phyloP scores from a whole-genome alignment of 2,113 vertebrate genomes.

The Camelus bactrianus region DNA sequence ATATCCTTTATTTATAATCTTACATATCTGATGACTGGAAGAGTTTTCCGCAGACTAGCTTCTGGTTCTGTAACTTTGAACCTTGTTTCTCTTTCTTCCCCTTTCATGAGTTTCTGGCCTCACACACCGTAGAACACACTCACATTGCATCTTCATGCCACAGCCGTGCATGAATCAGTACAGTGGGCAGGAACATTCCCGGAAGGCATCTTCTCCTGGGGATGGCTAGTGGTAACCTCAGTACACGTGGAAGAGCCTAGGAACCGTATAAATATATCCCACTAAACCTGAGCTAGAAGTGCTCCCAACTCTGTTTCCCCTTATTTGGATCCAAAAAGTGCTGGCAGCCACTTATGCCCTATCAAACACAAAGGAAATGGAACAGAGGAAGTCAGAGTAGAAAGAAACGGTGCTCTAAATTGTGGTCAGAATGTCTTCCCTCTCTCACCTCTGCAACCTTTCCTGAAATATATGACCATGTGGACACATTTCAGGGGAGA shows the following conservation, averaged over 20 bases:
- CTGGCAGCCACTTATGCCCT: background rate
- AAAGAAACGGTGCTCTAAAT: background rate
- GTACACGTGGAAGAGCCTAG: background rate
- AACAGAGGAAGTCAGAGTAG: background rate
- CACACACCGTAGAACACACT: background rate
- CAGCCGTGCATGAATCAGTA: background rate
- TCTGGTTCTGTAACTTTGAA: background rate
- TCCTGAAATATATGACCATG: background rate
- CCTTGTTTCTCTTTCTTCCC: background rate
- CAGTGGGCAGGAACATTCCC: background rate
- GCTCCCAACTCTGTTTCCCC: background rate
- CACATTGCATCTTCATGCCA: background rate
- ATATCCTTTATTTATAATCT: background rate
- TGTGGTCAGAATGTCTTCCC: background rate
- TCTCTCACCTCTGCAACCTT: slow-evolving; percentile 4
- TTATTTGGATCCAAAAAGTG: background rate
- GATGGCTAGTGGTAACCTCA: background rate
- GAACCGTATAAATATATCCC: background rate
- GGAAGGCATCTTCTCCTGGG: background rate
- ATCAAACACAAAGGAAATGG: background rate
- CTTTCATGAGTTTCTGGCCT: background rate
- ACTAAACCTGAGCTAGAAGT: background rate
- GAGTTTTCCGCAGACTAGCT: background rate
- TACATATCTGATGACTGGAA: background rate
- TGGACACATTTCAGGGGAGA: background rate